Evolutionary conservation across 2,113 vertebrate genomes (phyloP).

Genomic region (Platanista minor): DNA sequence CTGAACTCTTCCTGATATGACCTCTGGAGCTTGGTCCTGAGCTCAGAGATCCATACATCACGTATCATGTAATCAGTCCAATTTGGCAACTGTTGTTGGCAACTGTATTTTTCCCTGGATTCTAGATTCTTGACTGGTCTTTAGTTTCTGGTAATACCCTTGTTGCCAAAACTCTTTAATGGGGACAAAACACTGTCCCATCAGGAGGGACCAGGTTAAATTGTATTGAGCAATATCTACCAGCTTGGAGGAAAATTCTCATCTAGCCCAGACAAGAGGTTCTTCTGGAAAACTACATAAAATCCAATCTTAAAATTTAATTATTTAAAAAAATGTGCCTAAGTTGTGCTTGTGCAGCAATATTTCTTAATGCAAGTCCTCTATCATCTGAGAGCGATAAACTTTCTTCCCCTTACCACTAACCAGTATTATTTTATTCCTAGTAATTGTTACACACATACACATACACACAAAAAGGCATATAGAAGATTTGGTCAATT

Average conservation of each 20-base stretch:
- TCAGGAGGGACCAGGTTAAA: background rate
- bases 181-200: background rate
- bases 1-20: background rate
- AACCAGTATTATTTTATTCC: background rate
- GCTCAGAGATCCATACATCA: background rate
- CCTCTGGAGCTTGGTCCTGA: background rate
- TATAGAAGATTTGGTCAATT: background rate
- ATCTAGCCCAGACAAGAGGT: background rate
- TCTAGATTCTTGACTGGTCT: background rate
- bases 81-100: background rate
- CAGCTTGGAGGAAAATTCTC: background rate
- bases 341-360: background rate
- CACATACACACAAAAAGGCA: background rate
- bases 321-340: background rate
- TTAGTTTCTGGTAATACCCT: background rate
- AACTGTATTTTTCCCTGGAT: background rate
- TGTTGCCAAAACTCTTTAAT: background rate
- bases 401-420: background rate
- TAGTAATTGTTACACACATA: background rate
- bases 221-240: background rate
- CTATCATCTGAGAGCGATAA: background rate
- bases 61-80: background rate
- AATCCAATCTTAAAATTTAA: background rate
- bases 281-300: background rate
- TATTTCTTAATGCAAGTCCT: background rate